Evolutionary conservation across 2,797 vertebrate species (phyloP).

Genomic region (Anniella stebbinsi): DNA sequence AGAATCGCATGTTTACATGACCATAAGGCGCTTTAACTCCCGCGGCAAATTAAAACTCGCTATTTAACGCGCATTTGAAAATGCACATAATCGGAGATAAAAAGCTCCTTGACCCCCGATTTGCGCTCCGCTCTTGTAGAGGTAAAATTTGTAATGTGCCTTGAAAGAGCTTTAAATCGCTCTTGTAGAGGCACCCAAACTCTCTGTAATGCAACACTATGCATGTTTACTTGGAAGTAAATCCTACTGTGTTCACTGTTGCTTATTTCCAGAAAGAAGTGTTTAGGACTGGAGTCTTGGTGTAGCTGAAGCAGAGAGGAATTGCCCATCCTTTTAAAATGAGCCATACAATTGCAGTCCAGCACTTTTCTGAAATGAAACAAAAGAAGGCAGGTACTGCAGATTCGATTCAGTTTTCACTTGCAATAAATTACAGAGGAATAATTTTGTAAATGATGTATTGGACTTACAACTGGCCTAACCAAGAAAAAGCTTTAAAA

Average conservation of each 20-base stretch:
- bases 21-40: no score
- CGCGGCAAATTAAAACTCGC: no score
- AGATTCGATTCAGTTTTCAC: background rate
- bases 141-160: no score
- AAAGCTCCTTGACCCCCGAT: no score
- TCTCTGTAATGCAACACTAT: background rate
- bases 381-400: background rate
- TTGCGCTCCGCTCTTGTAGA: no score
- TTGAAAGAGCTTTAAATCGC: no score
- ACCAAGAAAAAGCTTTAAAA: background rate
- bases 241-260: no score
- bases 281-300: background rate
- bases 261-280: no score
- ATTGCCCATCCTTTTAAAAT: background rate
- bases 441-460: background rate
- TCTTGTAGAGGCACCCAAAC: no score
- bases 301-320: background rate
- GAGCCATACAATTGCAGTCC: accelerated
- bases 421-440: background rate
- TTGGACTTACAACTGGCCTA: background rate
- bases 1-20: no score
- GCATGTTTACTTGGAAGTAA: background rate
- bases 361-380: background rate
- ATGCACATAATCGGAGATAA: no score
- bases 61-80: no score